Conservation (phyloP, 2,797 vertebrate genomes). For the Microcaecilia unicolor region DNA sequence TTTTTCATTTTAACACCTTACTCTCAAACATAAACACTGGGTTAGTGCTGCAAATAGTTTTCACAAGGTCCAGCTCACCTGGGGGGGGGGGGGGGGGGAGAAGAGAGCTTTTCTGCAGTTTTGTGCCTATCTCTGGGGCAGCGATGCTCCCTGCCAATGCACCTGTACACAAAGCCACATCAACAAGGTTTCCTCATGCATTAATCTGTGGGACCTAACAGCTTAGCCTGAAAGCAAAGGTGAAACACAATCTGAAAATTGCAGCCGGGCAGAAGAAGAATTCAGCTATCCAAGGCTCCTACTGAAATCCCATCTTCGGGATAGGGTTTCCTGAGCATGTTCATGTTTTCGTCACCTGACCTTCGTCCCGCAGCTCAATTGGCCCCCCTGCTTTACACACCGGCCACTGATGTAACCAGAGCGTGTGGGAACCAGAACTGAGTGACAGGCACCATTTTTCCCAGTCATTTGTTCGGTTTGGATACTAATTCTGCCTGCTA, state of each 20-base stretch:
- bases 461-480: conserved; percentile 69
- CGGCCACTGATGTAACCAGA: conserved; percentile 99
- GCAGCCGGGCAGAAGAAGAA: conserved; percentile 80
- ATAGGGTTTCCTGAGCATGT: conserved; percentile 82
- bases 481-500: conserved; percentile 73
- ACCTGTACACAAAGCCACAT: conserved; percentile 54
- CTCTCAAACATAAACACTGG: conserved; percentile 8
- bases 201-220: conserved; percentile 79
- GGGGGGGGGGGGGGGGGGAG: conserved; percentile 12
- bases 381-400: conserved; percentile 72
- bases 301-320: conserved; percentile 84
- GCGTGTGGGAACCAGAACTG: conserved; percentile 96
- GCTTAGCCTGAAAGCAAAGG: conserved; percentile 90
- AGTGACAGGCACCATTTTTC: conserved; percentile 90
- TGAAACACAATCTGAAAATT: conserved; percentile 99
- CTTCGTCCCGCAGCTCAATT: conserved; percentile 57
- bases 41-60: conserved; percentile 11
- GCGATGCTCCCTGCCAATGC: conserved; percentile 48
- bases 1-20: no score
- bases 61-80: no score
- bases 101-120: conserved; percentile 42
- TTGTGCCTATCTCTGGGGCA: conserved; percentile 38
- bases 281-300: conserved; percentile 82
- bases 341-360: conserved; percentile 89
- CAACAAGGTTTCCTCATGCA: conserved; percentile 56